Conservation (phyloP, 1,140 invertebrate species). For the Aricia agestis region DNA sequence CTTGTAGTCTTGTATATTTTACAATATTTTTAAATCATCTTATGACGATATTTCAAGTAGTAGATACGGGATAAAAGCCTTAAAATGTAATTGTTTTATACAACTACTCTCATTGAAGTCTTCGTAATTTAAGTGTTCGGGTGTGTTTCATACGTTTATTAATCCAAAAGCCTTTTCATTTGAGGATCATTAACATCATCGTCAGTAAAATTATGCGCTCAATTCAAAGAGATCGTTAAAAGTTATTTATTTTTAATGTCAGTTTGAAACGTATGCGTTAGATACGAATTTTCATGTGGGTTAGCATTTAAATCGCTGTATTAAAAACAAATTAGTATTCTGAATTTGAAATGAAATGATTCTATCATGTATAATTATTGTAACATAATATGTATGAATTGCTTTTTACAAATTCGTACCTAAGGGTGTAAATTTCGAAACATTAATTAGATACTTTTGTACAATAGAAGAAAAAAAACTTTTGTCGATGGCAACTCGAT, state of each 20-base stretch:
- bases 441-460: too few species aligned
- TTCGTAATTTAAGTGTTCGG: background rate
- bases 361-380: too few species aligned
- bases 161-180: background rate
- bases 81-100: background rate
- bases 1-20: background rate
- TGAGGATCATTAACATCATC: slow-evolving; percentile 10
- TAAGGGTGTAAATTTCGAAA: too few species aligned
- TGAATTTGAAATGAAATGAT: too few species aligned
- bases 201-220: background rate
- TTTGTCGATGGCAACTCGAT: background rate
- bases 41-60: too few species aligned
- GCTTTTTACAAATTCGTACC: too few species aligned
- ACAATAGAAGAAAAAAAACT: too few species aligned
- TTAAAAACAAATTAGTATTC: too few species aligned
- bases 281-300: background rate
- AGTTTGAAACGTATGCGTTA: slow-evolving; percentile 4
- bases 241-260: slow-evolving; percentile 11
- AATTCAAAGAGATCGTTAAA: slow-evolving; percentile 7
- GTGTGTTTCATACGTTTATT: background rate
- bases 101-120: background rate
- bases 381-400: background rate
- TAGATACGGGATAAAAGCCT: background rate
- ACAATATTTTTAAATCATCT: too few species aligned
- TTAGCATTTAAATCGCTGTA: background rate